Percentiles rank a stretch among this genome's conserved stretches.
Evolutionary conservation across 2,797 vertebrate genomes (phyloP).

Genomic region (Aythya fuligula): DNA sequence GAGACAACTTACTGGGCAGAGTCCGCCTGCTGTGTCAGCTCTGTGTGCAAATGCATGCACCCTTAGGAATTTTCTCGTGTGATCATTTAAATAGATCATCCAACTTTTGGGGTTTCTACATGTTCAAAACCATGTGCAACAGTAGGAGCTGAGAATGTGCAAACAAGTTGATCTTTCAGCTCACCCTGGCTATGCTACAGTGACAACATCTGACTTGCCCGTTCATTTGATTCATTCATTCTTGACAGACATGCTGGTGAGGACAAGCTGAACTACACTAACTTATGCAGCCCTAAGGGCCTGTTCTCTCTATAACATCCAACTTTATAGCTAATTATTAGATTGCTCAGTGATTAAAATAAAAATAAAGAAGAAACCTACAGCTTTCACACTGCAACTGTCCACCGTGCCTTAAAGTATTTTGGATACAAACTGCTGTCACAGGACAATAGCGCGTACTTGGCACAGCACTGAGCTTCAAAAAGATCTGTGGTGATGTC

Average conservation of each 20-base stretch:
- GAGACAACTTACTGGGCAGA: not conserved
- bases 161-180: not conserved
- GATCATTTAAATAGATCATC: not conserved
- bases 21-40: not conserved
- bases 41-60: not conserved
- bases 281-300: not conserved
- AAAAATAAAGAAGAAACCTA: not conserved
- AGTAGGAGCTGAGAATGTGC: not conserved
- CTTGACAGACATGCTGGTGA: not conserved
- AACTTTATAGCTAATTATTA: not conserved
- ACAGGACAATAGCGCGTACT: not conserved
- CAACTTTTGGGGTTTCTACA: not conserved
- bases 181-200: not conserved
- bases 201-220: not conserved
- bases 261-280: not conserved
- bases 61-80: not conserved
- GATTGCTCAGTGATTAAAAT: not conserved
- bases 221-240: not conserved
- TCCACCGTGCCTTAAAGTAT: not conserved
- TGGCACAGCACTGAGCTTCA: not conserved
- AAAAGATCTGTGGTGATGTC: not conserved
- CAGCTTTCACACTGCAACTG: not conserved
- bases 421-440: not conserved
- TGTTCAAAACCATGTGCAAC: not conserved
- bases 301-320: not conserved